A percentile compares a stretch with the other conserved stretches of the same genome.
Conservation (phyloP, 2,797 vertebrate species). For the Ctenopoma multispine region DNA sequence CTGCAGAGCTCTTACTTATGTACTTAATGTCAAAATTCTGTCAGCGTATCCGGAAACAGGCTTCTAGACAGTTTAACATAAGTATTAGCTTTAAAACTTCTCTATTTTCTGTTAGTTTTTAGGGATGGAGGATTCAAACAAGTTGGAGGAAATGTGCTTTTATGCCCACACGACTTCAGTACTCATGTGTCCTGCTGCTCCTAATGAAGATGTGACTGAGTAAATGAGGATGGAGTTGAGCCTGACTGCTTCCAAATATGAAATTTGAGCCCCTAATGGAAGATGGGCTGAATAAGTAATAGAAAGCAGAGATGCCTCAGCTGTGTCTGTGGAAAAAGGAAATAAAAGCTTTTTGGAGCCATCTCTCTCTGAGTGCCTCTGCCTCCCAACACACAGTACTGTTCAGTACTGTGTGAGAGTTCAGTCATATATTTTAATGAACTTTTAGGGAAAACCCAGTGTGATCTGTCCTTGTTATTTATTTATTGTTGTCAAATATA, state of each 20-base stretch:
- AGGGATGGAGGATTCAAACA: neutral
- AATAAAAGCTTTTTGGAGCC: slow-evolving; percentile 39
- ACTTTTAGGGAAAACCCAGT: slow-evolving; percentile 23
- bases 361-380: slow-evolving; percentile 7
- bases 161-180: neutral
- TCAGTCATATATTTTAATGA: slow-evolving; percentile 34
- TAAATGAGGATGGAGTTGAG: slow-evolving; percentile 50
- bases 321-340: slow-evolving; percentile 25
- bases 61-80: too few species aligned
- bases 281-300: slow-evolving; percentile 58
- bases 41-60: neutral
- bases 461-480: slow-evolving; percentile 40
- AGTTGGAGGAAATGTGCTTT: neutral
- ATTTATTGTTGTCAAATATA: slow-evolving; percentile 41
- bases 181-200: slow-evolving; percentile 30
- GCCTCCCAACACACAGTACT: neutral
- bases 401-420: too few species aligned
- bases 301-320: slow-evolving; percentile 55
- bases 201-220: slow-evolving; percentile 42
- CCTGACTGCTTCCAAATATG: slow-evolving; percentile 59
- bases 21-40: neutral
- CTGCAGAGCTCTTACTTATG: slow-evolving; percentile 5
- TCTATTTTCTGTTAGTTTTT: neutral
- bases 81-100: neutral
- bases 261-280: slow-evolving; percentile 57